Evolutionary conservation across 2,888 invertebrate genomes (phyloP), one percentile per base, ranked within the genome.

Genomic region (Drosophila nigritarsus): DNA sequence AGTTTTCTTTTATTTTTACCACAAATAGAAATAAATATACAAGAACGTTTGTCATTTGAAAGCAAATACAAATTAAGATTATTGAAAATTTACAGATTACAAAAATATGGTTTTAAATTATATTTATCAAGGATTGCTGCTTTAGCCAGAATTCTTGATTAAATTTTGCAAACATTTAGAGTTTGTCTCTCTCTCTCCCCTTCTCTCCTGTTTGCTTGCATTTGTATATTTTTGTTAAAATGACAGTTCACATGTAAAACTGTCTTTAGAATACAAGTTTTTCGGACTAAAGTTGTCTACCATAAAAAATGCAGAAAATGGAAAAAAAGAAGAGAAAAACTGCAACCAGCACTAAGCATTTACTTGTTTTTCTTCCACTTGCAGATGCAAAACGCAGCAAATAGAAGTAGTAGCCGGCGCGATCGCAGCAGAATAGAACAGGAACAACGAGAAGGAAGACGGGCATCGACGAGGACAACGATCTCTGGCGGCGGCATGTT

Each of bases 381-480:
- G n/a, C 79, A 79, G 79, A 80, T 80, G 82, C 66, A 79, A 50
- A 32, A 49, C 34, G 63, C 63, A 68, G 38, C 40, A 42, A 63
- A 49, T 24, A 75, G 48, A 36, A 51, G 75, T 69, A 62, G 60
- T 49, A 66, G 58, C 72, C 36, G 75, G 40, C 34, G 54, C 24
- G 54, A 59, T n/a, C 49, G 60, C 42, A 73, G 61, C 58, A 72
- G 67, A 54, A 53, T 27, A 55, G 55, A 55, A 36, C 5, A 65
- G 56, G 62, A 66, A 53, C 55, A 48, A 20, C 65, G 60, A 48
- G 48, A 6, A n/a, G 50, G 63, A 62, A 56, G 15, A 29, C 50
- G 18, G 24, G 18, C 53, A 24, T 50, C 62, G 65, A 72, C 58
- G 34, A 45, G 20, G 45, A 54, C 58, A 18, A 58, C 24, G 68